Base-by-base conservation (phyloP, 2,888 invertebrate genomes). In the Sussaba pulchella region DNA sequence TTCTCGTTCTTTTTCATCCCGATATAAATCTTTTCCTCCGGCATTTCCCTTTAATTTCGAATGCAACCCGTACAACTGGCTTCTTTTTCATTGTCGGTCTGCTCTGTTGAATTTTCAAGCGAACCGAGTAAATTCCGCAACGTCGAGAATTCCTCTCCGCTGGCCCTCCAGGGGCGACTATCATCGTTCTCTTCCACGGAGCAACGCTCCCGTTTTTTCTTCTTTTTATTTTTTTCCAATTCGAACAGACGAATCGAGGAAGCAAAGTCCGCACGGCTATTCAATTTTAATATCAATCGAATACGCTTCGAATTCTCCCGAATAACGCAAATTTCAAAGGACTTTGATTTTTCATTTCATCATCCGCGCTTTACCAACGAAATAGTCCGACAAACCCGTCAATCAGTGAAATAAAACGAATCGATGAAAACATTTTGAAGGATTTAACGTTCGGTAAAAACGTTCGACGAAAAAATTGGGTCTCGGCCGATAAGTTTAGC, bases 11-110 rank as follows among this genome's bases (percentile, higher is more conserved):
- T 26, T 52, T 43, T 24, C 24, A 8, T 10, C n/a, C 1, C 21
- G 10, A 9, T 14, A 36, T 69, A 39, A 39, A 54, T 41, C 24
- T 41, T 19, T 69, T 24, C 6, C 67, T 17, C 2, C 4, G 39
- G 52, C 14, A 81, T 77, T 69, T 47, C 31, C 41, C 24, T 73
- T 70, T 70, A 73, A 74, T 77, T 77, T 74, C 70, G 69, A 45
- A 73, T 77, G 64, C 36, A 73, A 50, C 52, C 50, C 59, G 36
- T 57, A 63, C 66, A 67, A 59, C 54, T 17, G 72, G 45, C 45
- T 31, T 50, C 70, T 52, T 76, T 63, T 69, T 50, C 52, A 52
- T 67, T 36, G 57, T 64, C n/a, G 17, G 21, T 39, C 39, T 57
- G 54, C 67, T 39, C 39, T 21, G 45, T 50, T 69, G 63, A 67